These are phyloP conservation scores for Gallinago paraguaiae DNA, from an alignment of 2,113 vertebrate species.

Conservation along the genomic window DNA sequence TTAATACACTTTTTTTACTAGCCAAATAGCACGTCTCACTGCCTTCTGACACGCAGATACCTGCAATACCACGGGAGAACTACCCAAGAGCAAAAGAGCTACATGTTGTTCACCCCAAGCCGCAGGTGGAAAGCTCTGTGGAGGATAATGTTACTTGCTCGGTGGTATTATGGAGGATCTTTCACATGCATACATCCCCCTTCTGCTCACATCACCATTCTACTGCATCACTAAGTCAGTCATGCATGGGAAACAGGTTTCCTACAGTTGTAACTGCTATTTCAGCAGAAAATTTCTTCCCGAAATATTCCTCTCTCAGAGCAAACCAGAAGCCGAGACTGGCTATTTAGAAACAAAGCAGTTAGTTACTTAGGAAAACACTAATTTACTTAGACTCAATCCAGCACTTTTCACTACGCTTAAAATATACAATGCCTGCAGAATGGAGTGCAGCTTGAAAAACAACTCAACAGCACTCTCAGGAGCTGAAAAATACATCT, in stretches of 20 bases:
- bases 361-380: conserved; percentile 36
- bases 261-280: conserved; percentile 28
- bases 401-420: conserved; percentile 14
- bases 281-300: conserved; percentile 53
- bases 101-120: not conserved
- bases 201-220: conserved; percentile 38
- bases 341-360: conserved; percentile 16
- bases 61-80: not conserved
- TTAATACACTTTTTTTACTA: not conserved
- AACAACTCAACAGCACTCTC: conserved; percentile 64
- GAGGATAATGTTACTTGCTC: conserved; percentile 29
- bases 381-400: conserved; percentile 31
- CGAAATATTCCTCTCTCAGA: conserved; percentile 5
- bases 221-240: conserved; percentile 33
- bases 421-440: conserved; percentile 60
- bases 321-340: not conserved
- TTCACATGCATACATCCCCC: conserved; percentile 24
- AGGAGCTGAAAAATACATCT: conserved; percentile 57
- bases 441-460: conserved; percentile 33
- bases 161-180: conserved; percentile 9
- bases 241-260: conserved; percentile 56
- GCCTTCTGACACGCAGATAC: not conserved
- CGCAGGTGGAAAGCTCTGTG: not conserved
- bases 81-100: not conserved
- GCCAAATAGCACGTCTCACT: not conserved